phyloP scores from a whole-genome alignment of 2,888 invertebrate species.

The Sarcophaga variegata region DNA sequence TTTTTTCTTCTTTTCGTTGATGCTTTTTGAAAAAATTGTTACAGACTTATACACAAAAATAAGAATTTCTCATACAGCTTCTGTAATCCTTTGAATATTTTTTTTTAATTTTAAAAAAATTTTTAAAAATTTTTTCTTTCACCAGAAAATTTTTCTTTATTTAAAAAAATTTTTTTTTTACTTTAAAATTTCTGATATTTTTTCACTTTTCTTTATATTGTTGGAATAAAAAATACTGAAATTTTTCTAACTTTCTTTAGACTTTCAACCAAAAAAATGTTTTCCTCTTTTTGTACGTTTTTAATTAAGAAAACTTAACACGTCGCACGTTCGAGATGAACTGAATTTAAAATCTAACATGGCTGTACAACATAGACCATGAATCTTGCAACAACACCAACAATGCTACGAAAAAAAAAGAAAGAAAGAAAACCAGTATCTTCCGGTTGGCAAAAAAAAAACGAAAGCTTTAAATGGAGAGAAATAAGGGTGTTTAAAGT shows the following conservation, averaged over 20 bases:
- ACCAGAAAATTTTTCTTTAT: neutral
- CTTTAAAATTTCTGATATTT: neutral
- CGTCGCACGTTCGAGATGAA: slow-evolving; percentile 76
- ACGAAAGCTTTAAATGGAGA: neutral
- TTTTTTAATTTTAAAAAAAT: neutral
- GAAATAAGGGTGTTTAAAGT: slow-evolving; percentile 10
- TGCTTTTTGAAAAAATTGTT: slow-evolving; percentile 12
- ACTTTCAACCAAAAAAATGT: neutral
- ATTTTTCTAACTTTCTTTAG: too few relatives aligned
- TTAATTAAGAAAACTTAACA: slow-evolving; percentile 73
- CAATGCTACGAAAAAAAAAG: slow-evolving; percentile 3
- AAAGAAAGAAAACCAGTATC: slow-evolving; percentile 18
- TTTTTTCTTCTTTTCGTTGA: neutral
- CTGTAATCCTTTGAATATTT: slow-evolving; percentile 13
- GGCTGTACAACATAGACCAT: slow-evolving; percentile 61
- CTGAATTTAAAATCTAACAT: slow-evolving; percentile 69
- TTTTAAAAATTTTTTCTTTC: neutral
- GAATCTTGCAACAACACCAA: slow-evolving; percentile 44
- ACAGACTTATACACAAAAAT: slow-evolving; percentile 49
- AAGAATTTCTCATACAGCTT: slow-evolving; percentile 8
- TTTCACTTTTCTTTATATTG: neutral
- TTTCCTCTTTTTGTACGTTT: slow-evolving; percentile 24
- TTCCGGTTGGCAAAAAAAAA: slow-evolving; percentile 52
- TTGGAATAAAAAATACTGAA: neutral
- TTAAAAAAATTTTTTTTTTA: neutral